Evolutionary conservation across 2,797 vertebrate genomes (phyloP).

Genomic region (Telmatherina bonti): DNA sequence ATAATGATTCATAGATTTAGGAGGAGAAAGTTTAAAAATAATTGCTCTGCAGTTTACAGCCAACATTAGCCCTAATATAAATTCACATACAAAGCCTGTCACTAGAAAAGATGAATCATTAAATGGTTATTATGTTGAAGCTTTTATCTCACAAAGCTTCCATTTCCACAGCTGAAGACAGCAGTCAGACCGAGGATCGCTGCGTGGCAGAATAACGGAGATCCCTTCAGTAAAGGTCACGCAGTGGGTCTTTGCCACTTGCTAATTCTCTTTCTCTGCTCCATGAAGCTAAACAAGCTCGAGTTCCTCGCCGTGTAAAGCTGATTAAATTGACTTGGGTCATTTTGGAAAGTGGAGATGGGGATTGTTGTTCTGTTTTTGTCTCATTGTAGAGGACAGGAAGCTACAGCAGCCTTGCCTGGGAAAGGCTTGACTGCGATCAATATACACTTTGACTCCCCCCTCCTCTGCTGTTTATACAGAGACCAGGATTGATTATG

Average conservation of each 20-base stretch:
- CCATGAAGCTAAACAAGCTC: slow-evolving; percentile 27
- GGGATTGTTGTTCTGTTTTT: slow-evolving; percentile 19
- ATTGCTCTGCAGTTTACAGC: no score
- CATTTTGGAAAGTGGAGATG: slow-evolving; percentile 48
- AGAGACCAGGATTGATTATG: slow-evolving; percentile 28
- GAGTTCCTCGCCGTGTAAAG: slow-evolving; percentile 37
- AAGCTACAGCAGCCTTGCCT: slow-evolving; percentile 28
- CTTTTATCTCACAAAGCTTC: no score
- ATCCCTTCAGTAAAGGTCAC: slow-evolving; percentile 47
- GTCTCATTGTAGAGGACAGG: slow-evolving; percentile 22
- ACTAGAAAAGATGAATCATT: no score
- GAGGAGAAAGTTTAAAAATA: no score
- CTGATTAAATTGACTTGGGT: slow-evolving; percentile 40
- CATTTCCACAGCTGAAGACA: no score
- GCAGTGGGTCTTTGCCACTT: not conserved
- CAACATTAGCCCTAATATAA: no score
- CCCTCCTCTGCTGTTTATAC: slow-evolving; percentile 21
- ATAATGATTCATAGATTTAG: no score
- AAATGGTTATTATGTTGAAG: no score
- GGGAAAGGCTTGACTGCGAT: slow-evolving; percentile 41
- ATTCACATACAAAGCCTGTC: no score
- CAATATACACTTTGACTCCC: slow-evolving; percentile 50
- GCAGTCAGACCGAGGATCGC: no score
- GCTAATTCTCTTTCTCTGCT: slow-evolving; percentile 19
- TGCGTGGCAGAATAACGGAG: slow-evolving; percentile 19